Evolutionary conservation across 2,888 invertebrate species (phyloP), one percentile per base, ranked within the genome.

Genomic region (Chrysolina haemoptera): DNA sequence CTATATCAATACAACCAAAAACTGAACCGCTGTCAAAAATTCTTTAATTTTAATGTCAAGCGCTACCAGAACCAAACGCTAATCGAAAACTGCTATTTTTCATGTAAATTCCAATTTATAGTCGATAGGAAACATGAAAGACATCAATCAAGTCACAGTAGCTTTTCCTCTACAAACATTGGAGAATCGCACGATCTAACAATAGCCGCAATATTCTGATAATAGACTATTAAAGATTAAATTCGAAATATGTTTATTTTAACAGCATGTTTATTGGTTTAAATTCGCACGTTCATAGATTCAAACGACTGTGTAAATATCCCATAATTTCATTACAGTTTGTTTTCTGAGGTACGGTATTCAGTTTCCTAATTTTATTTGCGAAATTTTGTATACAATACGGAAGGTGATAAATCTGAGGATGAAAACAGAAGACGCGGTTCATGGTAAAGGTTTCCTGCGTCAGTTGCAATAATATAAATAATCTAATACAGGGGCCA

Each of bases 221-320:
- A 65, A 65, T 48, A 46, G 66, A 48, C 66, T 66, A 48, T 66
- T 66, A 53, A 66, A 50, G 66, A 66, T 66, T 66, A 22, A 66
- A 66, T 66, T 66, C 20, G 27, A 66, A 35, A n/a, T 27, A 59
- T 66, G 50, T 66, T 66, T 50, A 53, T 66, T 66, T 66, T 11
- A 8, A 66, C n/a, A 6, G 14, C 12, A 27, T 41, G 50, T 66
- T 66, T 66, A 66, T 48, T 50, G 66, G 27, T 50, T 50, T 35
- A 22, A 66, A 43, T 66, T 53, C n/a, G n/a, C 50, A 27, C 35
- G 35, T 16, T 66, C 22, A 48, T 27, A 66, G 50, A 66, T 48
- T n/a, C 20, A 64, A 64, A 64, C 46, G 50, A 35, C 50, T 66
- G 48, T 27, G 50, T 35, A 27, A 64, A 64, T 66, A 66, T 50